Conservation (phyloP, 2,113 vertebrate species). For the Peromyscus maniculatus region DNA sequence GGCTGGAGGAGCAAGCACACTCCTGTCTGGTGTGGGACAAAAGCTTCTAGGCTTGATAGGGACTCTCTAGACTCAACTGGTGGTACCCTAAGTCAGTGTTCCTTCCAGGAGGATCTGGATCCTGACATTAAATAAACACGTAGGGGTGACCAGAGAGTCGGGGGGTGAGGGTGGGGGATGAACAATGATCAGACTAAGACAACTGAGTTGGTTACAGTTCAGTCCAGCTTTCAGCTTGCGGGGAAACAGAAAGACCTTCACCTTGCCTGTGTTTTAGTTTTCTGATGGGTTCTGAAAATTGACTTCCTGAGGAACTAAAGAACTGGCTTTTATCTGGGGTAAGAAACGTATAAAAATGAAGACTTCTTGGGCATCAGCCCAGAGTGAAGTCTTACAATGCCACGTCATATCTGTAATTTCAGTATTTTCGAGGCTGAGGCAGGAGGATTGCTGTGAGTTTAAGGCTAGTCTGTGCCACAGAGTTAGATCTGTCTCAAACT, state of each 20-base stretch:
- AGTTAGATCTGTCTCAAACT: background rate
- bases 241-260: background rate
- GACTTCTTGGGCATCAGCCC: background rate
- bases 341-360: slow-evolving; percentile 33
- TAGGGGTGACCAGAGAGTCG: background rate
- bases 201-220: background rate
- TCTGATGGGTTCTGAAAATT: background rate
- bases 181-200: slow-evolving; percentile 8
- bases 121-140: background rate
- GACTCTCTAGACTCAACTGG: background rate
- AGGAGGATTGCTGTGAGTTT: background rate
- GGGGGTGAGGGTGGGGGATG: background rate
- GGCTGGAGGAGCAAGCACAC: background rate
- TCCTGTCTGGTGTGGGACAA: background rate
- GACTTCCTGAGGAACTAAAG: background rate
- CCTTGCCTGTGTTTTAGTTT: background rate
- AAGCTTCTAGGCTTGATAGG: background rate
- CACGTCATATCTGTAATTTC: background rate
- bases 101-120: background rate
- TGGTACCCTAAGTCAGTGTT: background rate
- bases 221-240: background rate
- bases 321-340: background rate
- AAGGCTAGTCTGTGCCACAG: background rate
- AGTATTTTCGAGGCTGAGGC: background rate
- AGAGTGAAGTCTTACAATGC: background rate